Evolutionary conservation across 2,797 vertebrate species (phyloP), one percentile per base, ranked within the genome.

Genomic region (Pangasius krempfi): DNA sequence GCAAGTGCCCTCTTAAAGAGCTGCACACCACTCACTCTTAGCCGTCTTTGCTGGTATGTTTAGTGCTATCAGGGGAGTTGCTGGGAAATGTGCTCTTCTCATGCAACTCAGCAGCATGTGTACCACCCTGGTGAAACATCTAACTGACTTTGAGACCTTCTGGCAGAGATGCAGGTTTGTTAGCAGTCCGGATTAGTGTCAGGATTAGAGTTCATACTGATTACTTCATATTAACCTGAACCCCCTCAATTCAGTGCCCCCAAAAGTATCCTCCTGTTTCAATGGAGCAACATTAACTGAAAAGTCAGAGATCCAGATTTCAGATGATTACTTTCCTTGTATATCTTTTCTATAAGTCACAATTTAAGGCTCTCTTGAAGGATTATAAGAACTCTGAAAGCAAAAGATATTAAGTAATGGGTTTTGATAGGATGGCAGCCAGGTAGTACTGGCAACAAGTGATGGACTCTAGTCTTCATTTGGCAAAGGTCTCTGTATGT

Each of bases 1-100:
- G 91, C 87, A 16, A 93, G 93, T 95, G 94, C 93, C 94, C 94
- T 94, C 95, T 95, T 94, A 95, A 96, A 95, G 94, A 92, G 91
- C 91, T 66, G 93, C 96, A 95, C 91, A 87, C 93, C 94, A 94
- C 94, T 93, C 94, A 95, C 93, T 92, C 92, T 94, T 94, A 93
- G 93, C 94, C 83, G 88, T 92, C 92, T 94, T 93, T 94, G 92
- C 90, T 90, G 95, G 93, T 94, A 91, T 93, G 91, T 96, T 95
- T 96, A 95, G 89, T 85, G 76, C 92, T 93, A 91, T 94, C 94
- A 87, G 92, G 94, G 94, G 96, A 96, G 93, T 88, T 82, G 87
- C 92, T 90, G 89, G 94, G 90, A 95, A 96, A 96, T 96, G 89
- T 94, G 95, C 94, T 95, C 93, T 96, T 96, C 95, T 95, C 96